Conservation (phyloP, 2,113 vertebrate species). For the Danionella cerebrum region DNA sequence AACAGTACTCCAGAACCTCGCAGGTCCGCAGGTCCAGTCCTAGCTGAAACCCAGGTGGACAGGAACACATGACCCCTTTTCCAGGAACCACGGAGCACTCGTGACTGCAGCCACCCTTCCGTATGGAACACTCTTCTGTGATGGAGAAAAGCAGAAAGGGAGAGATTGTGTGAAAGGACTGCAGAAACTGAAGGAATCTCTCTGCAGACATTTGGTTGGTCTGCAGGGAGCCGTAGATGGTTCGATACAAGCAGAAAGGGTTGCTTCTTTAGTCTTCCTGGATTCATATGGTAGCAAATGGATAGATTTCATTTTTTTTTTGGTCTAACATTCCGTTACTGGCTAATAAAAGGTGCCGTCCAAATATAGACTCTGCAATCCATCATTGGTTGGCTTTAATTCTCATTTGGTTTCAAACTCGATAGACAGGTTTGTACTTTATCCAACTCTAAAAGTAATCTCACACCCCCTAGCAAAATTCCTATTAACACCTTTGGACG, state of each 20-base stretch:
- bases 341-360: too few relatives aligned
- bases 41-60: conserved; percentile 69
- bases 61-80: conserved; percentile 73
- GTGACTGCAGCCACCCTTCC: conserved; percentile 80
- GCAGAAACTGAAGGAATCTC: neutral
- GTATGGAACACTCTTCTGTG: conserved; percentile 72
- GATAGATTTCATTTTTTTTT: too few relatives aligned
- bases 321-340: too few relatives aligned
- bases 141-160: neutral
- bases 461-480: too few relatives aligned
- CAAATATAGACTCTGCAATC: too few relatives aligned
- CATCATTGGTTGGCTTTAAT: too few relatives aligned
- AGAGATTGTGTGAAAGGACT: neutral
- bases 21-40: conserved; percentile 71
- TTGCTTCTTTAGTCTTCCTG: neutral
- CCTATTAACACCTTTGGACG: too few relatives aligned
- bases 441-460: neutral
- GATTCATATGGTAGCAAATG: too few relatives aligned
- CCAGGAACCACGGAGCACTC: conserved; percentile 76
- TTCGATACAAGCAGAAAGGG: neutral
- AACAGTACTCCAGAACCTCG: conserved; percentile 72
- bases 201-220: neutral
- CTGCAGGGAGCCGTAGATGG: neutral
- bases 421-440: neutral
- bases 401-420: too few relatives aligned